Evolutionary conservation across 2,888 invertebrate species (phyloP), one percentile per base, ranked within the genome.

Genomic region (Caenorhabditis imperialis): DNA sequence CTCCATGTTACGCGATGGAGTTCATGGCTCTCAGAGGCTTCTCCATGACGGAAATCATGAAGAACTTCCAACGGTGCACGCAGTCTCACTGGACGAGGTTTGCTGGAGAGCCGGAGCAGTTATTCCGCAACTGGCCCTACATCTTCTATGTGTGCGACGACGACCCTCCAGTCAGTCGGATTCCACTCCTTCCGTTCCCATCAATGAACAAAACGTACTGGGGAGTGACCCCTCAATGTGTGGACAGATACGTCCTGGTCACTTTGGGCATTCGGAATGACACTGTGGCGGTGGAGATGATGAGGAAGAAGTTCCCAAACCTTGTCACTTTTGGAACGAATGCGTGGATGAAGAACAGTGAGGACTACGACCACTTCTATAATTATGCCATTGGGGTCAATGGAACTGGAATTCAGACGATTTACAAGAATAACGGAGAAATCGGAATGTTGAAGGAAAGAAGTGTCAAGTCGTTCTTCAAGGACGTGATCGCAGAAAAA

Each of bases 371-470:
- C 20, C 7, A 37, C 3, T 62, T 62, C 7, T 62, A 45, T 16
- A 62, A 62, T 10, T 62, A 62, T 38, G 53, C 37, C 1, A 53
- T 62, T n/a, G 62, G 62, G 30, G 53, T 47, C 3, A 62, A 62
- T 38, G 53, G 45, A 20, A 62, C 45, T n/a, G 62, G 62, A 10
- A 10, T 62, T 5, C 37, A 62, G n/a, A 54, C 62, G 1, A 14
- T 54, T 35, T 62, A 51, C 40, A 44, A 37, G 18, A 10, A 18
- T 0, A 16, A 51, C 14, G 51, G 44, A 3, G 25, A 25, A 3
- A 53, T 61, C 23, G 14, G 25, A 12, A 27, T 51, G 33, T 22
- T 51, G 35, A 42, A 42, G 33, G 23, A 61, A 3, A 40, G 30
- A 6, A 33, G 27, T 20, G 48, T 27, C 50, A n/a, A 22, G 23